Evolutionary conservation across 2,888 invertebrate genomes (phyloP).

Genomic region (Exephanes ischioxanthus): DNA sequence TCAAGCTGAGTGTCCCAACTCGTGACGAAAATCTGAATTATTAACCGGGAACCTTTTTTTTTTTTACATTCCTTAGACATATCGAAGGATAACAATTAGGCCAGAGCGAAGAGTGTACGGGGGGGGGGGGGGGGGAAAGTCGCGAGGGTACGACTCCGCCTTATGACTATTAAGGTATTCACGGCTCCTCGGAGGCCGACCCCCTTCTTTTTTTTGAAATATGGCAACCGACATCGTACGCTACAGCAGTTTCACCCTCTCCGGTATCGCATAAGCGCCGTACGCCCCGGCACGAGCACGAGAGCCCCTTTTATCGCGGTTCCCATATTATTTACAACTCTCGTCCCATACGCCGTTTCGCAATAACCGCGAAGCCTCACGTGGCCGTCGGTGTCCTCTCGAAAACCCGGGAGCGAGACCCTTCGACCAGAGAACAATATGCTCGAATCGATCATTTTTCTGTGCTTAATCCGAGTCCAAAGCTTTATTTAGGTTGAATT

Average conservation of each 20-base stretch:
- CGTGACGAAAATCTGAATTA: background rate
- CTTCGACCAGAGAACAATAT: conserved; percentile 25
- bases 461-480: too few species aligned
- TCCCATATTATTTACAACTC: conserved; percentile 81
- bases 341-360: conserved; percentile 69
- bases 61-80: conserved; percentile 21
- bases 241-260: conserved; percentile 55
- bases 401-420: conserved; percentile 39
- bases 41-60: background rate
- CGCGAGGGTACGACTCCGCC: conserved; percentile 48
- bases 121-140: conserved; percentile 24
- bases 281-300: conserved; percentile 36
- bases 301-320: conserved; percentile 57
- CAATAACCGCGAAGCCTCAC: conserved; percentile 70
- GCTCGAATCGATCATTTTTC: too few species aligned
- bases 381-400: conserved; percentile 6
- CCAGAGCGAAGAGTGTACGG: conserved; percentile 8
- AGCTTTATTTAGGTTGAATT: too few species aligned
- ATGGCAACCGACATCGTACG: conserved; percentile 69
- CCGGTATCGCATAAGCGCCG: conserved; percentile 15
- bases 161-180: conserved; percentile 84
- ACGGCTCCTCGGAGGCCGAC: conserved; percentile 81
- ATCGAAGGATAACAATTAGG: conserved; percentile 9
- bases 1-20: background rate
- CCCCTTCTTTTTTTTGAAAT: conserved; percentile 81